These are phyloP conservation scores for Corydoras sp. DNA, from an alignment of 2,113 vertebrate genomes.

Conservation along the genomic window DNA sequence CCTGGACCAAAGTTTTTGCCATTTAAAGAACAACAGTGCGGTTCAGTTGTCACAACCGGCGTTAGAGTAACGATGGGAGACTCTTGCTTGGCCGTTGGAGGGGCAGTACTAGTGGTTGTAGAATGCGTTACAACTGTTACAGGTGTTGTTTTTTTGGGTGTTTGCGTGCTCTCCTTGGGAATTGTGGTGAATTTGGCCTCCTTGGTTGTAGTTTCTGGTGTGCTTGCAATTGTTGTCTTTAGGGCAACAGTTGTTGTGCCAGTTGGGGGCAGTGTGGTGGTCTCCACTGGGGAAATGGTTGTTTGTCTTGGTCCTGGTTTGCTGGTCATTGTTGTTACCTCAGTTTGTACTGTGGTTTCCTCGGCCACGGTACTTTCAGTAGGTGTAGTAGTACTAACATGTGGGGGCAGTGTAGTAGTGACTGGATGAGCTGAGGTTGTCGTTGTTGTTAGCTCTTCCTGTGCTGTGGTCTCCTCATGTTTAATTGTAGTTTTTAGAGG, in stretches of 20 bases:
- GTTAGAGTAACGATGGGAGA: neutral
- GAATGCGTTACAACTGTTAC: neutral
- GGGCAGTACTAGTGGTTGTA: neutral
- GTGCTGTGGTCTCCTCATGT: neutral
- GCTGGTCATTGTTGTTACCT: no score
- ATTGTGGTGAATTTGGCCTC: constrained; percentile 7
- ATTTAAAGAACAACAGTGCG: constrained; percentile 35
- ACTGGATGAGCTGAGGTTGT: neutral
- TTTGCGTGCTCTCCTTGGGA: constrained; percentile 7
- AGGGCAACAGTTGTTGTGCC: no score
- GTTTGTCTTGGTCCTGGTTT: no score
- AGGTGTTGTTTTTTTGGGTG: neutral
- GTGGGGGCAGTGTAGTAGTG: neutral
- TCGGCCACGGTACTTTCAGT: no score
- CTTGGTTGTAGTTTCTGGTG: neutral
- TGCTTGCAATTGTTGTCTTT: neutral
- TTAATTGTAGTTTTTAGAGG: neutral
- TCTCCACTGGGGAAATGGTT: no score
- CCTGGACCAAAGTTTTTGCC: constrained; percentile 31
- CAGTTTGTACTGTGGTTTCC: no score
- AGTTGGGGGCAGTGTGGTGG: no score
- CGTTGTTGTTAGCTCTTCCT: constrained; percentile 5
- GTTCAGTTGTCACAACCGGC: neutral
- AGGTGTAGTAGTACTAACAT: neutral
- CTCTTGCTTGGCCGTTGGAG: constrained; percentile 3